phyloP scores from a whole-genome alignment of 1,140 invertebrate species.

The Lethocerus indicus region DNA sequence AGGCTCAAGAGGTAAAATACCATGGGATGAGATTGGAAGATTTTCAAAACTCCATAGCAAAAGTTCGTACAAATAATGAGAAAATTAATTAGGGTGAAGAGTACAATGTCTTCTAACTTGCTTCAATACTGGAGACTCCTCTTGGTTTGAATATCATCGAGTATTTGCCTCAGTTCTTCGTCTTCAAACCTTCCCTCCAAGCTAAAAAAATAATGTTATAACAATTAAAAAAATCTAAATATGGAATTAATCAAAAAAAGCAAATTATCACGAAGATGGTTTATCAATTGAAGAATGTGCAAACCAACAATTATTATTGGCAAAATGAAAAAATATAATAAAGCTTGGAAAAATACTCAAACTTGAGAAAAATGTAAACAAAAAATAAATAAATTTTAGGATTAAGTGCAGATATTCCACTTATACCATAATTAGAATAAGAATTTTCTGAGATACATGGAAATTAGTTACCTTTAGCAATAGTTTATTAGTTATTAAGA shows the following conservation, averaged over 20 bases:
- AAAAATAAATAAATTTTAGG: no score
- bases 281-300: not conserved
- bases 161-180: slow-evolving; percentile 80
- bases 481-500: no score
- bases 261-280: not conserved
- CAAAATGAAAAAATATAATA: not conserved
- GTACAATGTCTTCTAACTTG: no score
- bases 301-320: not conserved
- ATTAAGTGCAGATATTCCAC: no score
- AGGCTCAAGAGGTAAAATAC: no score
- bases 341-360: not conserved
- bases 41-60: no score
- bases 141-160: slow-evolving; percentile 97
- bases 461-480: no score
- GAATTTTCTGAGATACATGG: no score
- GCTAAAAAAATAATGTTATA: slow-evolving; percentile 24
- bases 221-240: not conserved
- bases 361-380: not conserved
- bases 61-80: no score
- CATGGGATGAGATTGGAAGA: no score
- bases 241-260: not conserved
- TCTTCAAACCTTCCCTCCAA: slow-evolving; percentile 91
- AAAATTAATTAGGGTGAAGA: no score
- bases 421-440: no score
- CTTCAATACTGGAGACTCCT: slow-evolving; percentile 92